These are phyloP conservation scores for Lindbergichthys nudifrons DNA, from an alignment of 2,797 vertebrate species.

Conservation along the genomic window DNA sequence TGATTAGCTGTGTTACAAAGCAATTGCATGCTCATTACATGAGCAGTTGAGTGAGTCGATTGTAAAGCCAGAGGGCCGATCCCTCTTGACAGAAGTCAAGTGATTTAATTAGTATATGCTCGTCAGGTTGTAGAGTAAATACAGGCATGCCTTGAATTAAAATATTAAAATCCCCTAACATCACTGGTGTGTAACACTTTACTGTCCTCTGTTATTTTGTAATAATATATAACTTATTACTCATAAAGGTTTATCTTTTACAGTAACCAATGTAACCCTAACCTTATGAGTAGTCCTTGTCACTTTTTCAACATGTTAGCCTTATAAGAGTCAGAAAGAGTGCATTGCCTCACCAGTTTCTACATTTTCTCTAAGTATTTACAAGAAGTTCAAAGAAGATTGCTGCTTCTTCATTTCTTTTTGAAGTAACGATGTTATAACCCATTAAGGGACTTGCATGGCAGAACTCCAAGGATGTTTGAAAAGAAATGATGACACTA, in stretches of 20 bases:
- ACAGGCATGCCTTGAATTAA: not conserved
- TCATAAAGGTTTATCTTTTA: not conserved
- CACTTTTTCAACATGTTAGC: not conserved
- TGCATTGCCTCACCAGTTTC: not conserved
- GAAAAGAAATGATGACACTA: not conserved
- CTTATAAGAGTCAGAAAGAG: not conserved
- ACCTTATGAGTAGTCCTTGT: not conserved
- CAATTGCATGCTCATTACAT: slow-evolving; percentile 75
- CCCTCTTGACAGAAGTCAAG: slow-evolving; percentile 42
- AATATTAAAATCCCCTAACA: not conserved
- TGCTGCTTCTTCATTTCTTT: not conserved
- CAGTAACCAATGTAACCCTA: not conserved
- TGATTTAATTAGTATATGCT: slow-evolving; percentile 49
- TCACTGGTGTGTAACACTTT: not conserved
- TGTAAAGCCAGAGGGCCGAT: slow-evolving; percentile 40
- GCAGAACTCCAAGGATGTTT: slow-evolving; percentile 8
- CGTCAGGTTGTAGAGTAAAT: slow-evolving; percentile 11
- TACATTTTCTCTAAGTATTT: slow-evolving; percentile 21
- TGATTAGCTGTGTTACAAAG: slow-evolving; percentile 77
- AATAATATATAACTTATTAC: not conserved
- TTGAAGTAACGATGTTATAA: slow-evolving; percentile 22
- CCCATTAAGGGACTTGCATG: slow-evolving; percentile 9
- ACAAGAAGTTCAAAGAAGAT: slow-evolving; percentile 1
- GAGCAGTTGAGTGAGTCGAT: slow-evolving; percentile 62
- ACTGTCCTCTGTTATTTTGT: not conserved